Evolutionary conservation across 2,797 vertebrate genomes (phyloP).

Genomic region (Protosalanx chinensis): DNA sequence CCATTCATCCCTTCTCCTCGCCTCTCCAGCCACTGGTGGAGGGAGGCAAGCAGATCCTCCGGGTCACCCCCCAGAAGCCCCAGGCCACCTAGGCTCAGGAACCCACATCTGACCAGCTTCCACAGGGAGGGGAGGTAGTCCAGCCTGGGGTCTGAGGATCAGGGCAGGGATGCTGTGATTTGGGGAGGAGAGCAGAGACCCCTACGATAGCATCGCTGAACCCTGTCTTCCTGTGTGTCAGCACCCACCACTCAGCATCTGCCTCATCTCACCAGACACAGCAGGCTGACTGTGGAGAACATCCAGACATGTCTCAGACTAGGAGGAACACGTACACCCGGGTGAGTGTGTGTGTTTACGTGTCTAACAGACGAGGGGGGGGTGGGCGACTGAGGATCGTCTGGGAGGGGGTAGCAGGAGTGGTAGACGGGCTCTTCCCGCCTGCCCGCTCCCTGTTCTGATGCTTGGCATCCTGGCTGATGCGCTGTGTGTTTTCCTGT

Average conservation of each 20-base stretch:
- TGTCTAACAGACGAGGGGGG: neutral
- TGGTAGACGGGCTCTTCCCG: no score
- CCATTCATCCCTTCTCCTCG: conserved; percentile 26
- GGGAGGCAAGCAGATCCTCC: conserved; percentile 9
- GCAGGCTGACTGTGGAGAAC: conserved; percentile 20
- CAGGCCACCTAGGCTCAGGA: conserved; percentile 32
- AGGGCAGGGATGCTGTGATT: conserved; percentile 53
- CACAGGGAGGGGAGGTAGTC: conserved; percentile 14
- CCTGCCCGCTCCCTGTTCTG: no score
- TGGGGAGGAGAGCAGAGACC: conserved; percentile 20
- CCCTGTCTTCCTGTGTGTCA: conserved; percentile 41
- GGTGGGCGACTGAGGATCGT: conserved; percentile 48
- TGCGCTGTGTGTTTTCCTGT: neutral
- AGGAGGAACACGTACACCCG: conserved; percentile 82
- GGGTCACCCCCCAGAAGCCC: neutral
- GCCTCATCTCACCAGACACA: conserved; percentile 17
- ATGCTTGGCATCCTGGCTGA: neutral
- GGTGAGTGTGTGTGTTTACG: conserved; percentile 75
- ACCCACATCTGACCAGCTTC: conserved; percentile 20
- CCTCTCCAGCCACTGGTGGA: neutral
- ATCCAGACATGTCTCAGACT: conserved; percentile 84
- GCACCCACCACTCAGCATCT: conserved; percentile 20
- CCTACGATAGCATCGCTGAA: conserved; percentile 53
- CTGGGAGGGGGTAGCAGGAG: neutral
- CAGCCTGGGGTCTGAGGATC: conserved; percentile 25